Conservation (phyloP, 2,888 invertebrate species). For the Orchesellides sinensis region DNA sequence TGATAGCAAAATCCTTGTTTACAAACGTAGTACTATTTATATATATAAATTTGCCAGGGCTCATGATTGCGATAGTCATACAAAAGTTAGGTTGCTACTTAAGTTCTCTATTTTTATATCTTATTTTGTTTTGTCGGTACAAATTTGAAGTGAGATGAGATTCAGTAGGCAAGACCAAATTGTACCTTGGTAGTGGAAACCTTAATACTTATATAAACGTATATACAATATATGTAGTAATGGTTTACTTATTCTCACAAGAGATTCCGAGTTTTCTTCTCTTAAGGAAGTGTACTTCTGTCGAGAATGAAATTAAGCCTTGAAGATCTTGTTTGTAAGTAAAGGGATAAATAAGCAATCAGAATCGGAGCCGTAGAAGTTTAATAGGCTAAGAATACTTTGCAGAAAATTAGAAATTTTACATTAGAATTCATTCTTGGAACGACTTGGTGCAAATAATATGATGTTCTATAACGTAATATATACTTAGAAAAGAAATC, state of each 20-base stretch:
- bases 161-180: not conserved
- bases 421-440: not conserved
- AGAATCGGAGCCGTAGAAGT: conserved; percentile 20
- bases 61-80: not conserved
- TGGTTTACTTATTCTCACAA: not conserved
- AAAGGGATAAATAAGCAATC: conserved; percentile 52
- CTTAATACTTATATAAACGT: no score
- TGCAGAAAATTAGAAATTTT: not conserved
- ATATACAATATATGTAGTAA: no score
- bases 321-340: conserved; percentile 37
- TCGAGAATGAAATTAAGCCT: conserved; percentile 35
- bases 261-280: not conserved
- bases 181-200: no score
- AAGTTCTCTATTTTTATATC: not conserved
- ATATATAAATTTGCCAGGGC: no score
- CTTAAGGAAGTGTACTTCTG: conserved; percentile 9
- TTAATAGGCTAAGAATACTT: conserved; percentile 10
- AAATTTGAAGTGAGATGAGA: not conserved
- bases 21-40: no score
- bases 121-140: not conserved
- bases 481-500: not conserved
- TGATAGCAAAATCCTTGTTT: no score
- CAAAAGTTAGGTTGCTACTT: no score
- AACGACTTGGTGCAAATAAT: conserved; percentile 4
- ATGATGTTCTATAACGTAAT: not conserved